Evolutionary conservation across 1,140 invertebrate genomes (phyloP).

Genomic region (Ruditapes philippinarum): DNA sequence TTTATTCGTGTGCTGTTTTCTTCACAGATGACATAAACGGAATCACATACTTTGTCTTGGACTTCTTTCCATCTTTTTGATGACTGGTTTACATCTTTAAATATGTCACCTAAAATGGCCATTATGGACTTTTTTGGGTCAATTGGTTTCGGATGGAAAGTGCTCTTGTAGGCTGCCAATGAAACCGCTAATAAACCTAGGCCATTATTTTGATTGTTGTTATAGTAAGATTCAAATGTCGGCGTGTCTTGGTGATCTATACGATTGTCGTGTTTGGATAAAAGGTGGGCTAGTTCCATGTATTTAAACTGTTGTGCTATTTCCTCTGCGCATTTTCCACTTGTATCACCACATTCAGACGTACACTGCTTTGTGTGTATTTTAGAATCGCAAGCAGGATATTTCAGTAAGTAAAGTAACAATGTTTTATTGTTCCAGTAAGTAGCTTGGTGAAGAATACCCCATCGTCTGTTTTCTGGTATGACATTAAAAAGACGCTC

Average conservation of each 20-base stretch:
- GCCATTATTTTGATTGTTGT: background rate
- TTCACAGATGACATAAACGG: constrained; percentile 7
- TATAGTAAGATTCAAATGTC: constrained; percentile 27
- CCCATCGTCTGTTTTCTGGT: no score
- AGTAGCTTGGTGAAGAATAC: constrained; percentile 47
- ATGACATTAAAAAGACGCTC: no score
- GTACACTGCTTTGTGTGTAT: constrained; percentile 32
- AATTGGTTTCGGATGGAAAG: constrained; percentile 27
- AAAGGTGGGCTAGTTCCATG: background rate
- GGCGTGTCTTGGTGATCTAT: background rate
- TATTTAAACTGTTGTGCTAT: constrained; percentile 18
- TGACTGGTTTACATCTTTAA: background rate
- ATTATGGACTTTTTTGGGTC: background rate
- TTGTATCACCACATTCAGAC: constrained; percentile 39
- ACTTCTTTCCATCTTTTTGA: constrained; percentile 15
- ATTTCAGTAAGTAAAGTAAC: constrained; percentile 20
- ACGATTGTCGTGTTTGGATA: background rate
- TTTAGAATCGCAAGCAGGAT: constrained; percentile 31
- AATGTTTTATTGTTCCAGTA: constrained; percentile 43
- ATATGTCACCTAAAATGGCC: constrained; percentile 15
- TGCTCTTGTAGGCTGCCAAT: constrained; percentile 13
- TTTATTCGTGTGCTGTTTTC: background rate
- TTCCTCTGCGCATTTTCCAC: constrained; percentile 23
- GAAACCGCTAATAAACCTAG: background rate
- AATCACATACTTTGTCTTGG: constrained; percentile 19